Evolutionary conservation across 2,888 invertebrate genomes (phyloP).

Genomic region (Oscheius myriophilus): DNA sequence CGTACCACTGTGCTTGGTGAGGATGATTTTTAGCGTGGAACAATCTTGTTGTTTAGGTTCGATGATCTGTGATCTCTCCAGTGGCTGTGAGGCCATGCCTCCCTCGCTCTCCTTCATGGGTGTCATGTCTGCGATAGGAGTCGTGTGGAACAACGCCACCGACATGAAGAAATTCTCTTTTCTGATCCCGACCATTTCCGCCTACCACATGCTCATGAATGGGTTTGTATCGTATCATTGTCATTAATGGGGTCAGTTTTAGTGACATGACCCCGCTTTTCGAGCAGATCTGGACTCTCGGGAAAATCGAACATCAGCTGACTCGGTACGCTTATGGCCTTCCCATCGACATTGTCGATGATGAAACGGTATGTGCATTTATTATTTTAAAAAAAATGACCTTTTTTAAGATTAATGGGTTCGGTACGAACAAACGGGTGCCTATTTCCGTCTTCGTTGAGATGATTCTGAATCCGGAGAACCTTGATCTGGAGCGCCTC

Average conservation of each 20-base stretch:
- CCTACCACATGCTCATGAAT: slow-evolving; percentile 63
- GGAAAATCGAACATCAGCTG: slow-evolving; percentile 63
- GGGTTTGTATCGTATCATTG: slow-evolving; percentile 37
- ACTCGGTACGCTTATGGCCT: slow-evolving; percentile 57
- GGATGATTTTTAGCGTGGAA: neutral
- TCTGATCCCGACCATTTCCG: slow-evolving; percentile 60
- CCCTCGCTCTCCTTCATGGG: slow-evolving; percentile 61
- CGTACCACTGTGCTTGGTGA: slow-evolving; percentile 46
- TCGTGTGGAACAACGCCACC: slow-evolving; percentile 57
- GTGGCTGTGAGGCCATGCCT: slow-evolving; percentile 67
- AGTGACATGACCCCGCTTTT: slow-evolving; percentile 63
- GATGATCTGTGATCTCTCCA: slow-evolving; percentile 66
- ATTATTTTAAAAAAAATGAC: neutral
- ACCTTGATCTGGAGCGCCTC: slow-evolving; percentile 76
- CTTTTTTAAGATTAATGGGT: slow-evolving; percentile 5
- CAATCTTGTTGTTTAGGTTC: slow-evolving; percentile 37
- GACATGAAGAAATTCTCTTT: slow-evolving; percentile 59
- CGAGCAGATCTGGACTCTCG: slow-evolving; percentile 62
- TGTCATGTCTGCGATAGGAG: slow-evolving; percentile 60
- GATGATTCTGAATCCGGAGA: slow-evolving; percentile 77
- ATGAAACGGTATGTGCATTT: neutral
- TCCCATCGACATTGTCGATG: slow-evolving; percentile 1
- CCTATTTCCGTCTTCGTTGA: slow-evolving; percentile 71
- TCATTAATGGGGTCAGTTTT: slow-evolving; percentile 18
- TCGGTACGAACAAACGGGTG: slow-evolving; percentile 39